phyloP scores from a whole-genome alignment of 2,888 invertebrate genomes.

The Amiota mariae region DNA sequence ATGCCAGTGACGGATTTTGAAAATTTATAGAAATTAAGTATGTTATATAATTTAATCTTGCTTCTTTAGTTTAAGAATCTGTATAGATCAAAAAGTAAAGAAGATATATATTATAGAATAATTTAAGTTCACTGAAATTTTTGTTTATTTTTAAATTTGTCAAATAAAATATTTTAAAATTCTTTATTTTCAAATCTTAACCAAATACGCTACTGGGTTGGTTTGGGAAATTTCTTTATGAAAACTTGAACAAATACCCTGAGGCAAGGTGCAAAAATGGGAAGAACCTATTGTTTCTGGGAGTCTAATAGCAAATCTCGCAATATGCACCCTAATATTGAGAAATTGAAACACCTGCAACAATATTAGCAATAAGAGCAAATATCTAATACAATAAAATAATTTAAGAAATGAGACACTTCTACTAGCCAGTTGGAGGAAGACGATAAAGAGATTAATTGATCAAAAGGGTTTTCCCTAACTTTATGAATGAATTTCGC shows the following conservation, averaged over 20 bases:
- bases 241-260: conserved; percentile 37
- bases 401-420: too few species aligned
- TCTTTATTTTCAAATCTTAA: too few species aligned
- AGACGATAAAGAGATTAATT: not conserved
- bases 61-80: too few species aligned
- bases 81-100: too few species aligned
- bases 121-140: too few species aligned
- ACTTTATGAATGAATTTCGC: conserved; percentile 52
- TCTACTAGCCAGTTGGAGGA: not conserved
- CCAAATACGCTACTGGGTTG: conserved; percentile 21
- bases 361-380: conserved; percentile 46
- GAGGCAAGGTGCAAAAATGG: conserved; percentile 71
- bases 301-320: conserved; percentile 29
- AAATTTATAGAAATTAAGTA: not conserved
- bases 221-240: not conserved
- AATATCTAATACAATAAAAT: not conserved
- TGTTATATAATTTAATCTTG: too few species aligned
- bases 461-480: conserved; percentile 49
- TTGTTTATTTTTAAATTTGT: too few species aligned
- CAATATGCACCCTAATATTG: conserved; percentile 8
- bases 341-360: conserved; percentile 52
- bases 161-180: too few species aligned
- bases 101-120: too few species aligned
- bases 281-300: conserved; percentile 59
- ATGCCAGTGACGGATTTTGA: conserved; percentile 35